Base-by-base conservation (phyloP, 2,797 vertebrate species). In the Margarornis squamiger region DNA sequence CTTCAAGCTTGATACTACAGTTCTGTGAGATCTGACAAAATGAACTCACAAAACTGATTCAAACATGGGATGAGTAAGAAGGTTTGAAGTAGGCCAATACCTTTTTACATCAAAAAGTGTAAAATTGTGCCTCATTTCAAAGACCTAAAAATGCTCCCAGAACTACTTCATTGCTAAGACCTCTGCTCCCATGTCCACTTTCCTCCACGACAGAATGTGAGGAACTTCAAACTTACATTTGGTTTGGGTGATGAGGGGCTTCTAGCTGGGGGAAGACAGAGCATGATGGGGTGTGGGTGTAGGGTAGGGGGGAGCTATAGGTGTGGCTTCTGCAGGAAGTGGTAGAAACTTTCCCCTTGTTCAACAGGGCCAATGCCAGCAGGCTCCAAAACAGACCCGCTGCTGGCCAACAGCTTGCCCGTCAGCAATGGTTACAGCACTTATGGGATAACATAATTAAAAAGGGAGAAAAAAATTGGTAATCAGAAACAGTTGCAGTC, bases 121-220 rank as follows among this genome's bases (percentile, higher is more conserved):
- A 38, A 74, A 72, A n/a, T 30, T 5, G 0, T 57, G 22, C 22
- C 19, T 75, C 12, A 38, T 58, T 89, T 66, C 4, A 12, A 73
- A 80, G 51, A 66, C 10, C 36, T 2, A 24, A 46, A 59, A 86
- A 68, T 68, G 2, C 1, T 67, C 7, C 16, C 30, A 79, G n/a
- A 85, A 61, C 26, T 72, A 17, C 13, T 79, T 11, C 4, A 14
- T 13, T 49, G 11, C 13, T 39, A 55, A 63, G 26, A 73, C 5
- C 6, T n/a, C 8, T n/a, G 9, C 9, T 66, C 3, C 16, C 10
- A 10, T 30, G 19, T 26, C 5, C 0, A 0, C 1, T 1, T 7
- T 4, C 1, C 4, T 21, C 19, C 5, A 6, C 4, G 1, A 20
- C 34, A 65, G 30, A 55, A 36, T 62, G 66, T 26, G 9, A 57